Conservation (phyloP, 2,113 vertebrate species). For the Quiscalus mexicanus region DNA sequence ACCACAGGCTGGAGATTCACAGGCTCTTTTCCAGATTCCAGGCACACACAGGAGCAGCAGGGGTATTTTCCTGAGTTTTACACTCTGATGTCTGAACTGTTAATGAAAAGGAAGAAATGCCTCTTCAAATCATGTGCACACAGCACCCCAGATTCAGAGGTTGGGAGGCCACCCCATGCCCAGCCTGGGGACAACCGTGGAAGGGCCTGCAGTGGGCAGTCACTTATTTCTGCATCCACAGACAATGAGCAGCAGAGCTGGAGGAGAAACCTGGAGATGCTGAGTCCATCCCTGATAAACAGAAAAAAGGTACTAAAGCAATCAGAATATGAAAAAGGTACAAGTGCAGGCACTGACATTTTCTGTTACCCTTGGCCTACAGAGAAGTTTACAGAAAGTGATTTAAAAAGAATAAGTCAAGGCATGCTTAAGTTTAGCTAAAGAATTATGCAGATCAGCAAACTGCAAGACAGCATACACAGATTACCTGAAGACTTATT, state of each 20-base stretch:
- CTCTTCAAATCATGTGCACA: neutral
- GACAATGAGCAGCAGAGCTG: neutral
- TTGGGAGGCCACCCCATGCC: neutral
- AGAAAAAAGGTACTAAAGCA: slow-evolving; percentile 8
- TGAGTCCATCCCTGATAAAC: neutral
- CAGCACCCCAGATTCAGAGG: neutral
- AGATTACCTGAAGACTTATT: slow-evolving; percentile 82
- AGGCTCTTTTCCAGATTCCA: neutral
- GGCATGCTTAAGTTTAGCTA: slow-evolving; percentile 52
- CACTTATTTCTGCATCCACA: neutral
- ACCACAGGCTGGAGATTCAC: neutral
- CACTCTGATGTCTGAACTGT: neutral
- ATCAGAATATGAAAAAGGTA: neutral
- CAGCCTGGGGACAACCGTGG: neutral
- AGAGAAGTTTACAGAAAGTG: neutral
- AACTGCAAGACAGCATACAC: slow-evolving; percentile 60
- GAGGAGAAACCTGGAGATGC: slow-evolving; percentile 2
- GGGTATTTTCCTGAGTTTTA: neutral
- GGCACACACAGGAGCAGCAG: neutral
- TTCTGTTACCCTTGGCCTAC: neutral
- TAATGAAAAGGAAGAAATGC: neutral
- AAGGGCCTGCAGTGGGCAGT: neutral
- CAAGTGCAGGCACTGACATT: neutral
- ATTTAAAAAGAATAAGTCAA: neutral
- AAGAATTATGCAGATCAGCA: slow-evolving; percentile 52